phyloP scores from a whole-genome alignment of 2,888 invertebrate genomes.

The Neoascia interrupta region DNA sequence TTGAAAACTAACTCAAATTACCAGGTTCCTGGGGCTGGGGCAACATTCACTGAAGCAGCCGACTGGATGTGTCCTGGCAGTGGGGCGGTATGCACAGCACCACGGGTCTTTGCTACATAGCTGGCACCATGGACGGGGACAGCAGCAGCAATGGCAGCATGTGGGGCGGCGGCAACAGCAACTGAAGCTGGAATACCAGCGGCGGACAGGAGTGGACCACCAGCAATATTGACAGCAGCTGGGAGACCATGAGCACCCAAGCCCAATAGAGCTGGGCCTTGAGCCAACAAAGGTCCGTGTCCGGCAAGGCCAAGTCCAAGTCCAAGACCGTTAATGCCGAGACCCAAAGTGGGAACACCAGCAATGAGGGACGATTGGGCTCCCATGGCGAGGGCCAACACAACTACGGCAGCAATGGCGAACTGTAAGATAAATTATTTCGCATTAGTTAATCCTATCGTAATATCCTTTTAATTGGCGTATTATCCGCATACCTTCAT shows the following conservation, averaged over 20 bases:
- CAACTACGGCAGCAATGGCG: constrained; percentile 74
- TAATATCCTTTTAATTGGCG: neutral
- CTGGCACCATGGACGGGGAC: constrained; percentile 73
- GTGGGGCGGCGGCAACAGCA: constrained; percentile 72
- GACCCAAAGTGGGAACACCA: constrained; percentile 66
- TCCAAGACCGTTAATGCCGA: constrained; percentile 33
- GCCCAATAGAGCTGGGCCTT: constrained; percentile 67
- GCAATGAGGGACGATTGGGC: constrained; percentile 69
- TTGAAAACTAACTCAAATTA: constrained; percentile 26
- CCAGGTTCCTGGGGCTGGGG: constrained; percentile 76
- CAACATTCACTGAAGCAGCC: constrained; percentile 75
- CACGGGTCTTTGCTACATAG: constrained; percentile 77
- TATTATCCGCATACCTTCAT: constrained; percentile 79
- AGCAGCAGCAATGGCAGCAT: constrained; percentile 60
- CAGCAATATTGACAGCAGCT: constrained; percentile 49
- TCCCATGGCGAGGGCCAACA: constrained; percentile 72
- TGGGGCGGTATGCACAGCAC: constrained; percentile 76
- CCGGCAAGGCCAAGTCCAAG: constrained; percentile 54
- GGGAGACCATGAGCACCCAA: constrained; percentile 60
- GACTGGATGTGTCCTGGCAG: constrained; percentile 76
- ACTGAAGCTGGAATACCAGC: constrained; percentile 39
- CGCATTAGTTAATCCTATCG: constrained; percentile 20
- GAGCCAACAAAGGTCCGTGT: constrained; percentile 65
- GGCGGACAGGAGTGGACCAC: constrained; percentile 32
- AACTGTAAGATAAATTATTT: constrained; percentile 71